These are phyloP conservation scores for Drosophila albomicans DNA, from an alignment of 1,140 invertebrate species.

Conservation along the genomic window DNA sequence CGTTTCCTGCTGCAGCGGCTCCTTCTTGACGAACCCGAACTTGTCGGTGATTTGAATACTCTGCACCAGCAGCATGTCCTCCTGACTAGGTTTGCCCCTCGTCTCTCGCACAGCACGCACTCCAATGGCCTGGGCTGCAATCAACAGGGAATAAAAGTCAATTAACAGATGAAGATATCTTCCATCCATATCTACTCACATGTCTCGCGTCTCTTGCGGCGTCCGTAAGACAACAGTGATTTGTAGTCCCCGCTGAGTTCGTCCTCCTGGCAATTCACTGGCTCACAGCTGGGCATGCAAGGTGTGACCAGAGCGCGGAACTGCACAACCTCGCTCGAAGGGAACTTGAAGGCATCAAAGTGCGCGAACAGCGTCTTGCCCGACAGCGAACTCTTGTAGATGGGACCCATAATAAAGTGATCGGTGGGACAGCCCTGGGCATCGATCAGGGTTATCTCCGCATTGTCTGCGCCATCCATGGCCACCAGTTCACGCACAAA, in stretches of 20 bases:
- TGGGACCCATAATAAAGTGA: constrained; percentile 95
- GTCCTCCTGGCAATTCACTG: constrained; percentile 93
- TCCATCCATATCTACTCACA: constrained; percentile 32
- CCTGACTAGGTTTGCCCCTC: constrained; percentile 71
- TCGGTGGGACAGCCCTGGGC: constrained; percentile 96
- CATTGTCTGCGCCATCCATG: constrained; percentile 96
- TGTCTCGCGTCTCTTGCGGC: constrained; percentile 72
- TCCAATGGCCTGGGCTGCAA: neutral
- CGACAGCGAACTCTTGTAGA: constrained; percentile 92
- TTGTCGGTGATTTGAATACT: constrained; percentile 97
- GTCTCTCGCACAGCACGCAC: constrained; percentile 18
- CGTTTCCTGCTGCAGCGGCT: constrained; percentile 73
- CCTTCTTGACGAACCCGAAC: constrained; percentile 90
- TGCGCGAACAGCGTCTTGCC: constrained; percentile 94
- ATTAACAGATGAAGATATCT: neutral
- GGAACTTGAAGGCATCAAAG: constrained; percentile 98
- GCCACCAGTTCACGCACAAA: constrained; percentile 97
- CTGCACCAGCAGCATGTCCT: constrained; percentile 94
- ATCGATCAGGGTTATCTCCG: constrained; percentile 96
- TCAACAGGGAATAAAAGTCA: neutral
- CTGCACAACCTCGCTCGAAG: constrained; percentile 96
- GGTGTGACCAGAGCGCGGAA: constrained; percentile 97
- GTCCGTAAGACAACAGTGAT: constrained; percentile 91
- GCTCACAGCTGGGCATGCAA: constrained; percentile 96
- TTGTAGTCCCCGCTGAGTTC: constrained; percentile 92